Base-by-base conservation (phyloP, 2,113 vertebrate species). In the Scomber colias region DNA sequence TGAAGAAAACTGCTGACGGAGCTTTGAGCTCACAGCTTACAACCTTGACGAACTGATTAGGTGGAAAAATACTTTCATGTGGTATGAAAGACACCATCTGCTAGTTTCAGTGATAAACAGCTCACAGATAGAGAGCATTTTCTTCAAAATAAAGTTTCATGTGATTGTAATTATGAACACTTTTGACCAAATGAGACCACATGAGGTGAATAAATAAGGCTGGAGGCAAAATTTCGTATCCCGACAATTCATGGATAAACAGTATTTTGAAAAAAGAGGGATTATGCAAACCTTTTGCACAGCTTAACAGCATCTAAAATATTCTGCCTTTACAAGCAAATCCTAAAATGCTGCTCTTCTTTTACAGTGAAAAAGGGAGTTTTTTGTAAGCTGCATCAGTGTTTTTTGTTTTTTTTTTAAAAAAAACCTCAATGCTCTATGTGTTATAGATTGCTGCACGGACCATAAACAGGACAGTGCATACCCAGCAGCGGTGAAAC, bases 11-110 rank as follows among this genome's bases (percentile, higher is more conserved):
- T 17, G 51, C 35, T 64, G 55, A 40, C 4, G 16, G 62, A 19
- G 54, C 67, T 77, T 77, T 21, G 21, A 64, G 62, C 71, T 64
- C 12, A 15, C 45, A 61, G 30, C 27, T 35, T 45, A 30, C 68
- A 75, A 79, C 82, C 81, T 62, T 82, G 86, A 78, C 48, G 14
- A 79, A 77, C 14, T 68, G 77, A 77, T 89, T 74, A 61, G n/a
- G 24, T 72, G 24, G 64, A 79, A 62, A 24, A 80, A 57, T 56
- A 66, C 62, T 88, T 85, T 73, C 65, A 74, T 82, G 71, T 70
- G n/a, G 45, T 54, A 54, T 85, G 45, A 88, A 88, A 82, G 69
- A 63, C 45, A 17, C 62, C 55, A 75, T 83, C 79, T 82, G 81
- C 66, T 31, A 17, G 49, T 8, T 46, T 16, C 16, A 68, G n/a